Conservation (phyloP, 2,113 vertebrate genomes). For the Eclectus roratus region DNA sequence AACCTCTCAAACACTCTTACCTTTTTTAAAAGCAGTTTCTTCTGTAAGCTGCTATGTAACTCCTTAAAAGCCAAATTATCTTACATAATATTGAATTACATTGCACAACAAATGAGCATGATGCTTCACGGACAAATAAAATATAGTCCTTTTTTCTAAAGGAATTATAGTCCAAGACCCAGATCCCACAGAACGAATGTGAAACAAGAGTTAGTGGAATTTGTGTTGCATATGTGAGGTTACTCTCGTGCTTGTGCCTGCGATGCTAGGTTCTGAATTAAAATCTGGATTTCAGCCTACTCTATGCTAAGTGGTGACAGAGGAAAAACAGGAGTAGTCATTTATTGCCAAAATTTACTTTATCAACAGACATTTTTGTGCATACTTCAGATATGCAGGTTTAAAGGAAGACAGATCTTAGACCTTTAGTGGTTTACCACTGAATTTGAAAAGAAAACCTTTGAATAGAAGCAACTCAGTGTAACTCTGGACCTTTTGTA, state of each 20-base stretch:
- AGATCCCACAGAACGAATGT: background rate
- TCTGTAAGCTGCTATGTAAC: background rate
- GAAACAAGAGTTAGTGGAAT: background rate
- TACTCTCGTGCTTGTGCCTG: background rate
- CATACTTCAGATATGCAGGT: constrained; percentile 20
- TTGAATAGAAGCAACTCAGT: constrained; percentile 4
- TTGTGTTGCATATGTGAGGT: background rate
- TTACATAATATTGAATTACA: background rate
- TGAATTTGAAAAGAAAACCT: constrained; percentile 25
- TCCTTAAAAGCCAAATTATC: background rate
- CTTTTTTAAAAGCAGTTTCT: background rate
- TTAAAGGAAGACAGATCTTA: constrained; percentile 43
- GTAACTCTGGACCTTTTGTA: constrained; percentile 61
- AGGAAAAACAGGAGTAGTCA: constrained; percentile 15
- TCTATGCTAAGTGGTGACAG: background rate
- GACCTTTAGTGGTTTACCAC: constrained; percentile 36
- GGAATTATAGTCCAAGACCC: background rate
- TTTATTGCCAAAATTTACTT: constrained; percentile 48
- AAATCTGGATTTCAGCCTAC: constrained; percentile 17
- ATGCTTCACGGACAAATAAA: background rate
- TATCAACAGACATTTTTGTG: constrained; percentile 27
- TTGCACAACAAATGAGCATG: background rate
- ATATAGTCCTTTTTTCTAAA: background rate
- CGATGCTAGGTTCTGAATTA: background rate
- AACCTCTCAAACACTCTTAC: background rate